A percentile compares a stretch with the other conserved stretches of the same genome.
These are phyloP conservation scores for Drosophila prolongata DNA, from an alignment of 2,888 invertebrate genomes.

Conservation along the genomic window DNA sequence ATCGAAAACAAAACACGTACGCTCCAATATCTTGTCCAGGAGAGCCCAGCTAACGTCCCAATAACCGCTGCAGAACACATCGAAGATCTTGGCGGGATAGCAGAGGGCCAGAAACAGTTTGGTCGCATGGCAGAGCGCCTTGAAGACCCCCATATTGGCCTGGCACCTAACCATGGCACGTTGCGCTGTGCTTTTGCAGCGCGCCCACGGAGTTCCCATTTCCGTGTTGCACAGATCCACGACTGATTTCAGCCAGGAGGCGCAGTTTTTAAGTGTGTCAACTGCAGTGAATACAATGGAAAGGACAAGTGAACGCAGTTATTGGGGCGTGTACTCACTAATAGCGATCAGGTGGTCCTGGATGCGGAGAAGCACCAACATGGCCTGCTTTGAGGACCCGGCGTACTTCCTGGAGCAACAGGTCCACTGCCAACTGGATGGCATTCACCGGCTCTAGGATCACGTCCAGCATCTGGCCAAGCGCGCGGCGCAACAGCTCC, in stretches of 20 bases:
- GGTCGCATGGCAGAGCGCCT: slow-evolving; percentile 86
- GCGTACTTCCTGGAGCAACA: slow-evolving; percentile 87
- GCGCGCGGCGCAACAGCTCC: slow-evolving; percentile 89
- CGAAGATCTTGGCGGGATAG: slow-evolving; percentile 87
- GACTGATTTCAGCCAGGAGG: slow-evolving; percentile 89
- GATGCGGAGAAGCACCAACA: slow-evolving; percentile 86
- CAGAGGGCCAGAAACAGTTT: slow-evolving; percentile 87
- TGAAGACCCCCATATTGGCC: slow-evolving; percentile 85
- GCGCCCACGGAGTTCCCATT: slow-evolving; percentile 90
- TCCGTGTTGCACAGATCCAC: slow-evolving; percentile 90
- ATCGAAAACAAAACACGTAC: slow-evolving; percentile 84
- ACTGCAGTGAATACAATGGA: slow-evolving; percentile 85
- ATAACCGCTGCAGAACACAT: slow-evolving; percentile 88
- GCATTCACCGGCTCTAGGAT: slow-evolving; percentile 89
- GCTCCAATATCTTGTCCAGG: slow-evolving; percentile 87
- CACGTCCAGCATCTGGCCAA: slow-evolving; percentile 88
- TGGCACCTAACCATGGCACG: slow-evolving; percentile 88
- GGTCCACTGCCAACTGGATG: slow-evolving; percentile 87
- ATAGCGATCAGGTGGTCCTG: slow-evolving; percentile 87
- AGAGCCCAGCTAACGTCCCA: slow-evolving; percentile 88
- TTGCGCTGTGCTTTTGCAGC: slow-evolving; percentile 88
- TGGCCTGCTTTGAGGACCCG: slow-evolving; percentile 87
- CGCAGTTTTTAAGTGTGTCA: slow-evolving; percentile 88
- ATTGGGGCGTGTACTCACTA: slow-evolving; percentile 85
- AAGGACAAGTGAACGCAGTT: background rate